phyloP scores from a whole-genome alignment of 2,888 invertebrate genomes.

The Stenodema calcarata region DNA sequence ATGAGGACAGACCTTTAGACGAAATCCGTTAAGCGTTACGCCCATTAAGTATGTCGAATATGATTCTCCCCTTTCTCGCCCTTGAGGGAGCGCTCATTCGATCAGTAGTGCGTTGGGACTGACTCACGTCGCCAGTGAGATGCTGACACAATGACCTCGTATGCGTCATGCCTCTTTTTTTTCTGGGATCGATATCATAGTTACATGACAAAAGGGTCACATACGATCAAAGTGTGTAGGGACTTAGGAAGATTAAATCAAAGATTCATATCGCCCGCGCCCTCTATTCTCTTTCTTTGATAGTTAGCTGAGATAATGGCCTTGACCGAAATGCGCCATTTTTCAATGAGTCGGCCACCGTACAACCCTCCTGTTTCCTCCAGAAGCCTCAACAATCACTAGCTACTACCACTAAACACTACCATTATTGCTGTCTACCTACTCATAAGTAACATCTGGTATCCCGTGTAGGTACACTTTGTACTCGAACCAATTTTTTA shows the following conservation, averaged over 20 bases:
- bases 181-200: conserved; percentile 39
- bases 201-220: conserved; percentile 43
- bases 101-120: conserved; percentile 18
- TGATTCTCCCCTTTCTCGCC: conserved; percentile 5
- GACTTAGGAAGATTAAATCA: conserved; percentile 45
- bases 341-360: not conserved
- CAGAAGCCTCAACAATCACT: too few relatives aligned
- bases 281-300: not conserved
- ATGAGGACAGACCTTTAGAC: not conserved
- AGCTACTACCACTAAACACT: too few relatives aligned
- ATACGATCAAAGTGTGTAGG: conserved; percentile 42
- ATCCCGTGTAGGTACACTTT: too few relatives aligned
- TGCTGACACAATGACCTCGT: conserved; percentile 46
- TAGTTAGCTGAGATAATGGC: conserved; percentile 1
- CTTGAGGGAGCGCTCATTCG: not conserved
- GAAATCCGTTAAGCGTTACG: conserved; percentile 44
- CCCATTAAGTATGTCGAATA: conserved; percentile 45
- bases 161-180: conserved; percentile 20
- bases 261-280: conserved; percentile 37
- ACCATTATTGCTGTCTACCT: too few relatives aligned
- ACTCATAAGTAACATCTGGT: too few relatives aligned
- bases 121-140: conserved; percentile 38
- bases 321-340: not conserved
- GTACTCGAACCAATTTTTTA: too few relatives aligned
- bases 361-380: too few relatives aligned